phyloP scores from a whole-genome alignment of 2,888 invertebrate genomes.

The Griposia aprilina region DNA sequence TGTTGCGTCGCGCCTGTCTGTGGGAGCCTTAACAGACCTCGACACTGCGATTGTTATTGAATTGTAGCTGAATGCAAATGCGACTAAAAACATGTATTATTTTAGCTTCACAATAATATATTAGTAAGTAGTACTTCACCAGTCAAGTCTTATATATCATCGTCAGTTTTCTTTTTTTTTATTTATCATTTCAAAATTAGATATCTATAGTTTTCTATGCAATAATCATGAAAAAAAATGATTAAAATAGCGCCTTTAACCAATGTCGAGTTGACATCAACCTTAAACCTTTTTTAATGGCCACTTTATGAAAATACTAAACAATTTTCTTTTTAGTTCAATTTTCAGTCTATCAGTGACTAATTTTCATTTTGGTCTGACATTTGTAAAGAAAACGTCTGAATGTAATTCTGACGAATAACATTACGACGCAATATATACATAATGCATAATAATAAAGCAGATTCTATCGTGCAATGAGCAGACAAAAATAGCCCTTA shows the following conservation, averaged over 20 bases:
- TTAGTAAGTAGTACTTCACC: not conserved
- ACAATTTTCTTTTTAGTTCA: not conserved
- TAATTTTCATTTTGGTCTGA: not conserved
- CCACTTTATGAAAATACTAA: no score
- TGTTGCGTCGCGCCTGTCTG: no score
- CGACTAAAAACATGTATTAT: constrained; percentile 4
- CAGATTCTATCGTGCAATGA: no score
- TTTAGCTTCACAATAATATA: not conserved
- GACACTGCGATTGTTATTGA: constrained; percentile 16
- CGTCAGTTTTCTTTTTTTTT: not conserved
- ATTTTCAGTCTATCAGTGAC: not conserved
- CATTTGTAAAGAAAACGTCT: not conserved
- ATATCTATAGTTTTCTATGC: no score
- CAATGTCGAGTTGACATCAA: not conserved
- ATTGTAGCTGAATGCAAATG: constrained; percentile 20
- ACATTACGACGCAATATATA: not conserved
- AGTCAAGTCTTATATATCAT: not conserved
- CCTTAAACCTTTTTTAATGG: not conserved
- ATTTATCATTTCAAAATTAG: not conserved
- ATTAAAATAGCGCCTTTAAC: not conserved
- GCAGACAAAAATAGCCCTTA: not conserved
- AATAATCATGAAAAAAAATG: not conserved
- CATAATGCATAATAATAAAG: not conserved
- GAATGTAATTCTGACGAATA: not conserved
- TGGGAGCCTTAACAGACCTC: no score